Evolutionary conservation across 2,888 invertebrate species (phyloP).

Genomic region (Melanostoma mellinum): DNA sequence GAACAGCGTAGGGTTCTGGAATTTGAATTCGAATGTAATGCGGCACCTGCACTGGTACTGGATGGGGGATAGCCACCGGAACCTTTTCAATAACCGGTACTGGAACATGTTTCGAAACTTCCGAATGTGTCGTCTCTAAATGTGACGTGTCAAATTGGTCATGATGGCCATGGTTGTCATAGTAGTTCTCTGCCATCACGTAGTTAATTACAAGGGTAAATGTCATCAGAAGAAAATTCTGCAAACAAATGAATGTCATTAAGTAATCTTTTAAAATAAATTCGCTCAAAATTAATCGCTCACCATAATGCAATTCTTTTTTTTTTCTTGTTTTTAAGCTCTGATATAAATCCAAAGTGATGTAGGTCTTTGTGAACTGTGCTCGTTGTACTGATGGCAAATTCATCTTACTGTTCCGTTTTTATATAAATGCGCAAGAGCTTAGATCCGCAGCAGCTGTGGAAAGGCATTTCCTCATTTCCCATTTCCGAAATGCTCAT

Average conservation of each 20-base stretch:
- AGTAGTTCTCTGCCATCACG: slow-evolving; percentile 31
- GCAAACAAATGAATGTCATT: no score
- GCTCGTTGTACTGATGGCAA: slow-evolving; percentile 56
- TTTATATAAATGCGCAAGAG: slow-evolving; percentile 54
- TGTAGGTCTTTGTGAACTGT: slow-evolving; percentile 36
- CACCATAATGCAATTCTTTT: slow-evolving; percentile 43
- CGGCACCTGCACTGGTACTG: slow-evolving; percentile 87
- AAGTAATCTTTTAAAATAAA: no score
- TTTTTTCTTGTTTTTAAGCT: background rate
- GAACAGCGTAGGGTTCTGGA: slow-evolving; percentile 89
- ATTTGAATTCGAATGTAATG: slow-evolving; percentile 86
- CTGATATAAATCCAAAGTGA: slow-evolving; percentile 23
- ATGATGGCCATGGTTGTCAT: slow-evolving; percentile 26
- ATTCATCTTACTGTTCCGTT: slow-evolving; percentile 50
- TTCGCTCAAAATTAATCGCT: background rate
- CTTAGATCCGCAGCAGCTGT: slow-evolving; percentile 35
- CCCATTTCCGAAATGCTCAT: slow-evolving; percentile 49
- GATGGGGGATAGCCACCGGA: slow-evolving; percentile 89
- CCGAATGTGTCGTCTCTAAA: slow-evolving; percentile 83
- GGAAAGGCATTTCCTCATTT: slow-evolving; percentile 69
- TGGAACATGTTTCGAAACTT: slow-evolving; percentile 87
- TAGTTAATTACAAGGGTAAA: slow-evolving; percentile 34
- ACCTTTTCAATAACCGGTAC: slow-evolving; percentile 88
- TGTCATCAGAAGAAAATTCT: slow-evolving; percentile 44
- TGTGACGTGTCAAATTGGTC: slow-evolving; percentile 42